Evolutionary conservation across 2,797 vertebrate genomes (phyloP), one percentile per base, ranked within the genome.

Genomic region (Pangasius sanitwongsei): DNA sequence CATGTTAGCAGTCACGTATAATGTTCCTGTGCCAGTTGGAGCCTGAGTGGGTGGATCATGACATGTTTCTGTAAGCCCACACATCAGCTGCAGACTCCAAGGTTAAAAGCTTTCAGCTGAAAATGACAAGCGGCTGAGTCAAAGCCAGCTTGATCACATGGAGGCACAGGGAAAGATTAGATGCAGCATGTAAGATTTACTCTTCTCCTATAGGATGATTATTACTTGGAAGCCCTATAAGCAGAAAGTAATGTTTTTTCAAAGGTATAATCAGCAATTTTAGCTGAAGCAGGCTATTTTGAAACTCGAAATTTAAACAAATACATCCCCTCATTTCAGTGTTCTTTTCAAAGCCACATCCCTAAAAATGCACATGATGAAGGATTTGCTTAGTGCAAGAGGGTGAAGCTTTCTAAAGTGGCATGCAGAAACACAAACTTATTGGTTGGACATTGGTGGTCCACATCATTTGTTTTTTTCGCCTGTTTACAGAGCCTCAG

Each of bases 31-130:
- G 61, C 72, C 70, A 69, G 69, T 34, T 48, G 57, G 78, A 80
- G 74, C 34, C 18, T 70, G 59, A 61, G 67, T 9, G 44, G 55
- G 57, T 28, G 81, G 85, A 53, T 74, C 85, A 31, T 78, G 75
- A 72, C 55, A n/a, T 81, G 85, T 67, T 61, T 75, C 11, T 80
- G 2, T 87, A 87, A 89, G n/a, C 31, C 86, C 53, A 63, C 74
- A 57, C 37, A 85, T 87, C 63, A 87, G 86, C 89, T 85, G 82
- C 20, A 69, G 88, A 37, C 85, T 77, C 80, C 86, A 86, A 91
- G 89, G 90, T 90, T 83, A 86, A 78, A 74, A 89, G 59, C 57
- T 70, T 87, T 53, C 69, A 84, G 34, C 23, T 89, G 86, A 74
- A 78, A 61, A 85, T 83, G 78, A 86, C 80, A 69, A 61, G 63